Base-by-base conservation (phyloP, 2,888 invertebrate genomes). In the Aporophyla lueneburgensis region DNA sequence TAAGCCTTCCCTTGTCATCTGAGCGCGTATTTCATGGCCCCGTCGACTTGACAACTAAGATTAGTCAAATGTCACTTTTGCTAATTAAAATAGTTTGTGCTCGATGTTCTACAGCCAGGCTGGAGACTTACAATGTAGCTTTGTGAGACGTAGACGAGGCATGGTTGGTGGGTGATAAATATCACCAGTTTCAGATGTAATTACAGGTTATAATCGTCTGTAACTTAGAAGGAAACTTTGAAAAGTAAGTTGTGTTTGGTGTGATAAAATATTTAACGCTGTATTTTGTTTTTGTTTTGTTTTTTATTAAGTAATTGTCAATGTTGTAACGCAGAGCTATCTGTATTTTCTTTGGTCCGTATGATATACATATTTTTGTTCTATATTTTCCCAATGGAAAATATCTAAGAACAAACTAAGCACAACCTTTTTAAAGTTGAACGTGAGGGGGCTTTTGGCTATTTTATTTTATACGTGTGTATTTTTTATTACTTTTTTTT, bases 11-110 rank as follows among this genome's bases (percentile, higher is more conserved):
- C 71, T 58, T 69, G 49, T 76, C 71, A 81, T 49, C 27, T 24
- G 16, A 68, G 33, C 71, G 72, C 56, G 19, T 19, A 19, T 77
- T 63, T 74, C 51, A 56, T 40, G 49, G 63, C 74, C 61, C 27
- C 54, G 67, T 63, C 27, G 54, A 61, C 71, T 68, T 74, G 84
- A 76, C 77, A 75, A 54, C 68, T 63, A 14, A 83, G 78, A 87
- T 87, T 82, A 86, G 68, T 76, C 62, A 65, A 73, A 76, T 74
- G 80, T 78, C 83, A 87, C 73, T 87, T 87, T 72, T 21, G 27
- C 71, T 86, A 83, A 86, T 87, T 87, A 87, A 85, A 87, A 86
- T 86, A 85, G 87, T 87, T 86, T 33, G 21, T 9, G 68, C 33
- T 62, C 27, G 43, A 73, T 51, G 61, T 58, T 59, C 21, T 46